A percentile compares a stretch with the other conserved stretches of the same genome.
These are phyloP conservation scores for Limanda limanda DNA, from an alignment of 2,113 vertebrate genomes.

Conservation along the genomic window DNA sequence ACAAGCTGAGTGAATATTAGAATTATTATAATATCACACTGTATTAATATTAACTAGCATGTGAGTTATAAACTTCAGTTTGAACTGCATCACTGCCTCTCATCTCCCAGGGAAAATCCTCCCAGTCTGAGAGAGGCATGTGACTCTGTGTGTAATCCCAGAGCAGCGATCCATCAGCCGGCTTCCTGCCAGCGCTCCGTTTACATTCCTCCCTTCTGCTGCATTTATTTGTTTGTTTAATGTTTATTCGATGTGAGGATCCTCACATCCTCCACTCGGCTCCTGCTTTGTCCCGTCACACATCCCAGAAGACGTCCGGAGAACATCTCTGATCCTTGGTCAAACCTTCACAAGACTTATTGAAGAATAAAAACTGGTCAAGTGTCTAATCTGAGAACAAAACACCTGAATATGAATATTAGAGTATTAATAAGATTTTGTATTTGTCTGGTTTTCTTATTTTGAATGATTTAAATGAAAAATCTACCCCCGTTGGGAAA, in stretches of 20 bases:
- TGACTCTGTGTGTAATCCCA: conserved; percentile 26
- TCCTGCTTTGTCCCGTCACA: conserved; percentile 18
- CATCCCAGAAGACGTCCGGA: conserved; percentile 23
- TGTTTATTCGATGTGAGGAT: conserved; percentile 69
- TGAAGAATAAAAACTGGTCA: too few relatives aligned
- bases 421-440: too few relatives aligned
- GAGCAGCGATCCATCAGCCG: conserved; percentile 31
- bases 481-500: too few relatives aligned
- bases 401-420: too few relatives aligned
- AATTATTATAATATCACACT: too few relatives aligned
- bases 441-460: too few relatives aligned
- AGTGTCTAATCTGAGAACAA: too few relatives aligned
- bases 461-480: too few relatives aligned
- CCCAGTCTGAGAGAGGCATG: not conserved
- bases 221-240: conserved; percentile 68
- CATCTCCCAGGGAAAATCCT: not conserved
- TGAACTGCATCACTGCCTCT: too few relatives aligned
- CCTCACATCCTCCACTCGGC: conserved; percentile 1
- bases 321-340: not conserved
- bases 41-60: too few relatives aligned
- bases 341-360: not conserved
- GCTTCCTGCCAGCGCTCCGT: conserved; percentile 55
- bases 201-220: conserved; percentile 71
- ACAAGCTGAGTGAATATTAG: too few relatives aligned
- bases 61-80: too few relatives aligned